Conservation (phyloP, 1,140 invertebrate genomes). For the Apis cerana region DNA sequence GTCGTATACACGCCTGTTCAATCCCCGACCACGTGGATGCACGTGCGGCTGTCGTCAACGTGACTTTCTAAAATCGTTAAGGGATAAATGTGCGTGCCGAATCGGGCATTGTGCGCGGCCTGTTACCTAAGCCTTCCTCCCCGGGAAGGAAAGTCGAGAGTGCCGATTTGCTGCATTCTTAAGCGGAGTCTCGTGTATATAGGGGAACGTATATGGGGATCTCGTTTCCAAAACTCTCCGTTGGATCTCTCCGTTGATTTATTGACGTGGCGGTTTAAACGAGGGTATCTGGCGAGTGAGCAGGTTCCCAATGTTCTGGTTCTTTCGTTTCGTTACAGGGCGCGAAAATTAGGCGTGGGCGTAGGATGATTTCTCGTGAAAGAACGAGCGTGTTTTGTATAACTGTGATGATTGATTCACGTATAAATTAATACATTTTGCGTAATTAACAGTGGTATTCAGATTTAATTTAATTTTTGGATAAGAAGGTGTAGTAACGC, state of each 20-base stretch:
- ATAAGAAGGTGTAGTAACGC: no score
- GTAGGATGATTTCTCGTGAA: no score
- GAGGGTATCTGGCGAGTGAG: not conserved
- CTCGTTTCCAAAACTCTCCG: not conserved
- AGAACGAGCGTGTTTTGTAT: no score
- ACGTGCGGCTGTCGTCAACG: constrained; percentile 13
- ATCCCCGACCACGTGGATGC: not conserved
- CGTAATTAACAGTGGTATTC: no score
- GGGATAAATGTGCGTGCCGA: constrained; percentile 26
- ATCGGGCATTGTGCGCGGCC: constrained; percentile 26
- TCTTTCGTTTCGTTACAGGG: no score
- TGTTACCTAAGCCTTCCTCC: constrained; percentile 7
- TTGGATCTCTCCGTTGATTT: not conserved
- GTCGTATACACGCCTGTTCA: not conserved
- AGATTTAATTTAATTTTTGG: no score
- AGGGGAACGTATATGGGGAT: not conserved
- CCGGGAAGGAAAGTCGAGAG: constrained; percentile 20
- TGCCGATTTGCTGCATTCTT: constrained; percentile 5
- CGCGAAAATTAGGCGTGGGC: no score
- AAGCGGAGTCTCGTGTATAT: not conserved
- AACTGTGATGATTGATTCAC: no score
- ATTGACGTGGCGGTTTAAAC: not conserved
- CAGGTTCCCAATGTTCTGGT: no score
- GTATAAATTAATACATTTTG: no score
- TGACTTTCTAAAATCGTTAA: constrained; percentile 41